Percentiles rank a stretch among this genome's conserved stretches.
These are phyloP conservation scores for Aleiodes testaceus DNA, from an alignment of 2,888 invertebrate genomes.

Conservation along the genomic window DNA sequence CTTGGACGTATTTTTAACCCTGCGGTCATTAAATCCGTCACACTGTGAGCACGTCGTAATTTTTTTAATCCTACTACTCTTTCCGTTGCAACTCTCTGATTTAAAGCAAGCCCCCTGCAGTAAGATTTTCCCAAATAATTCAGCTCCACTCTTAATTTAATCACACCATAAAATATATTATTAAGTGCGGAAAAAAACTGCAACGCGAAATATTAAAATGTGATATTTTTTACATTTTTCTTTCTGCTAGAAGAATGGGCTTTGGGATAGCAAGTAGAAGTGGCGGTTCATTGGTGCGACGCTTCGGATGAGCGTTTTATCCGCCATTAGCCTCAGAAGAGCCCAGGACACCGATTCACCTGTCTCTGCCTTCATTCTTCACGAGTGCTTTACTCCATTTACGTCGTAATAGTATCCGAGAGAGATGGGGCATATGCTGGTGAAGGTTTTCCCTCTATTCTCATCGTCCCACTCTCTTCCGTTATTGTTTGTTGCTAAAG, in stretches of 20 bases:
- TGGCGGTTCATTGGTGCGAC: constrained; percentile 23
- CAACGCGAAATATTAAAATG: constrained; percentile 1
- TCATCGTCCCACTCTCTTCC: too few relatives aligned
- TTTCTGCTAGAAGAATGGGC: neutral
- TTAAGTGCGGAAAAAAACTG: neutral
- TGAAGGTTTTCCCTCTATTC: constrained; percentile 55
- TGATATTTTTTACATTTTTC: neutral
- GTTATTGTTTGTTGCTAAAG: constrained; percentile 20
- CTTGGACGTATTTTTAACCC: constrained; percentile 35
- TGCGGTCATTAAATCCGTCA: constrained; percentile 41
- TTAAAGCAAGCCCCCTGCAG: neutral
- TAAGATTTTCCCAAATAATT: too few relatives aligned
- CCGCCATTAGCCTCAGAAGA: constrained; percentile 19
- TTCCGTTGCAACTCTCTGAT: too few relatives aligned
- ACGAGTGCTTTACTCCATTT: constrained; percentile 60
- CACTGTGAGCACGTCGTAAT: constrained; percentile 32
- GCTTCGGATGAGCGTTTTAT: constrained; percentile 36
- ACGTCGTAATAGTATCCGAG: constrained; percentile 62
- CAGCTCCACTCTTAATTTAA: too few relatives aligned
- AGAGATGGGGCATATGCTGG: constrained; percentile 49
- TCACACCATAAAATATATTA: neutral
- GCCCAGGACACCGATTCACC: constrained; percentile 51
- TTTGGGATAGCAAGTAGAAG: constrained; percentile 1
- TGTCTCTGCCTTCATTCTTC: constrained; percentile 57
- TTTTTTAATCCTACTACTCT: constrained; percentile 27